Evolutionary conservation across 2,888 invertebrate species (phyloP), one percentile per base, ranked within the genome.

Genomic region (Baccha elongata): DNA sequence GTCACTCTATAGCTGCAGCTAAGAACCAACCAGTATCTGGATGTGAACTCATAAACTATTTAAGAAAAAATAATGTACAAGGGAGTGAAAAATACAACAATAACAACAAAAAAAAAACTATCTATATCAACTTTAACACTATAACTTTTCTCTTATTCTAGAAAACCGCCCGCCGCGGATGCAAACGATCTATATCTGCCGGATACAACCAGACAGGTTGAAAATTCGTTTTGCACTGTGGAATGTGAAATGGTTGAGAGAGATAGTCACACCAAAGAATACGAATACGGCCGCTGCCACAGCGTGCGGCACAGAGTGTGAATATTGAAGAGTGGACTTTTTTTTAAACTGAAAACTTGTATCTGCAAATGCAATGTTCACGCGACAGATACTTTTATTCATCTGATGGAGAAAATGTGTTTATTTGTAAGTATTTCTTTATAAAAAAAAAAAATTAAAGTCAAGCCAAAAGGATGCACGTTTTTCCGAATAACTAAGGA

Each of bases 181-280:
- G 72, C 72, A 72, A 81, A 78, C 72, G 67, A 73, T 73, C 21
- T 73, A 78, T 73, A 78, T 78, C 67, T 35, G 44, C 83, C 83
- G 83, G 83, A 78, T 83, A 78, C 83, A 83, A 76, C 83, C 83
- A 83, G 83, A 78, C 83, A 83, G 83, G 73, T 69, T 78, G 83
- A 73, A 68, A 78, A 72, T 78, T 83, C 72, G 42, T 67, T 78
- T 72, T 68, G 29, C 53, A 83, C 83, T 83, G 83, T 68, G 58
- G 62, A 37, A 35, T 48, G 17, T 37, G 40, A 72, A 71, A 40
- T 48, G 23, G 53, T 50, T 53, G 55, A n/a, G 35, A 64, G 83
- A 83, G 68, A 62, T 55, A 65, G 75, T 65, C 55, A 44, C 67
- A 73, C 55, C 15, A 0, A 48, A 13, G 21, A n/a, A 46, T 17